Evolutionary conservation across 2,888 invertebrate genomes (phyloP), one percentile per base, ranked within the genome.

Genomic region (Eretmocerus hayati): DNA sequence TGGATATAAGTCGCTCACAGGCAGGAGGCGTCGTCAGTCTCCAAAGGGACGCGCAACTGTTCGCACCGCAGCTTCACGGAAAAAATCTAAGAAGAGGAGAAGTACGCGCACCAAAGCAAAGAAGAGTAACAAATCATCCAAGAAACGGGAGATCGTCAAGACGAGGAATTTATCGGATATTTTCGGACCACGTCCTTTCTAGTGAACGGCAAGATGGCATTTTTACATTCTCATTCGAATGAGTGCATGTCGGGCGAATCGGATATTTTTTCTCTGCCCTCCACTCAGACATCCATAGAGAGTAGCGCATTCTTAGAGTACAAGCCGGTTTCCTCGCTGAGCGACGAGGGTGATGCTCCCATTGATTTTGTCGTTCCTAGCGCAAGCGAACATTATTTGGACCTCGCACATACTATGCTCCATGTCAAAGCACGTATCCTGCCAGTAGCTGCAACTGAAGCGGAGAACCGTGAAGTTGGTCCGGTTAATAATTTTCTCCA

Each of bases 311-410:
- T 51, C 50, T 39, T 60, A 5, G 52, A 59, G 19, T 62, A 60
- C 39, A 59, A 61, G 36, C 6, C 6, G 26, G 11, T 11, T 9
- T 26, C 26, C 6, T 26, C 26, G 8, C 6, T 26, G 26, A 26
- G 26, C 59, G 9, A 56, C 9, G 51, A 55, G 1, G 56, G 59
- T 26, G 56, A 58, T 31, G 39, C 56, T 5, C 58, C 55, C 0
- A 55, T 63, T 2, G 60, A 63, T 38, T 62, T 62, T 50, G 48
- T 54, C 4, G 26, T 61, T 4, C 58, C 58, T 0, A 57, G 58
- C 3, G 39, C 48, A 32, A 50, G 56, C 4, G 60, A 61, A 19
- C 59, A 61, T 35, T 60, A 60, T 39, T 26, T 59, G 3, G 59
- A 62, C 47, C 38, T 58, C 11, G 48, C 58, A 4, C 55, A 60